These are phyloP conservation scores for Drosophila subobscura DNA, from an alignment of 1,140 invertebrate genomes.

Conservation along the genomic window DNA sequence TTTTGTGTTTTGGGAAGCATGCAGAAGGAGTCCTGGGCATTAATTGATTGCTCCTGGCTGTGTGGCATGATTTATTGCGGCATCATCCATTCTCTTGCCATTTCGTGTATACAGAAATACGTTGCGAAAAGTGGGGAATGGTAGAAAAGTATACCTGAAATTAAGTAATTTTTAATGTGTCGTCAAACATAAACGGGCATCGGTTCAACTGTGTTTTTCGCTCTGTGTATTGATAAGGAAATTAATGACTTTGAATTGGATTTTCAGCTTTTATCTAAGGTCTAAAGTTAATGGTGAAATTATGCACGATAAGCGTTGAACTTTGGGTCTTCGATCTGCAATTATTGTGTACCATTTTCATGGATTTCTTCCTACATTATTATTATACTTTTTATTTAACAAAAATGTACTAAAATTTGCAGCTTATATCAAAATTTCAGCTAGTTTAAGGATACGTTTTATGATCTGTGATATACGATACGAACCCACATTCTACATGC, in stretches of 20 bases:
- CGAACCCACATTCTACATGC: no score
- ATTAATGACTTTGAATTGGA: no score
- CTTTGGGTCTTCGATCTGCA: no score
- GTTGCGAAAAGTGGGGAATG: slow-evolving; percentile 3
- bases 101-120: slow-evolving; percentile 39
- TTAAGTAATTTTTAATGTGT: no score
- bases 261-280: no score
- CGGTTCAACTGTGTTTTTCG: no score
- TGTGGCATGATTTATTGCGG: slow-evolving; percentile 34
- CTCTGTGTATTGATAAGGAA: no score
- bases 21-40: neutral
- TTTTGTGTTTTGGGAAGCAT: slow-evolving; percentile 26
- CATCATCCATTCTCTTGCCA: slow-evolving; percentile 18
- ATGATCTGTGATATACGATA: slow-evolving; percentile 21
- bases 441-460: slow-evolving; percentile 3
- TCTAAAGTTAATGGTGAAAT: no score
- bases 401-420: slow-evolving; percentile 6
- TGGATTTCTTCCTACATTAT: neutral
- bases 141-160: no score
- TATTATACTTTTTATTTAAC: neutral
- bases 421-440: slow-evolving; percentile 15
- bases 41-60: slow-evolving; percentile 34
- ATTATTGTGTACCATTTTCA: neutral
- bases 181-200: no score
- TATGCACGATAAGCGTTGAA: no score